Conservation (phyloP, 2,113 vertebrate species). For the Sphaerodactylus townsendi region DNA sequence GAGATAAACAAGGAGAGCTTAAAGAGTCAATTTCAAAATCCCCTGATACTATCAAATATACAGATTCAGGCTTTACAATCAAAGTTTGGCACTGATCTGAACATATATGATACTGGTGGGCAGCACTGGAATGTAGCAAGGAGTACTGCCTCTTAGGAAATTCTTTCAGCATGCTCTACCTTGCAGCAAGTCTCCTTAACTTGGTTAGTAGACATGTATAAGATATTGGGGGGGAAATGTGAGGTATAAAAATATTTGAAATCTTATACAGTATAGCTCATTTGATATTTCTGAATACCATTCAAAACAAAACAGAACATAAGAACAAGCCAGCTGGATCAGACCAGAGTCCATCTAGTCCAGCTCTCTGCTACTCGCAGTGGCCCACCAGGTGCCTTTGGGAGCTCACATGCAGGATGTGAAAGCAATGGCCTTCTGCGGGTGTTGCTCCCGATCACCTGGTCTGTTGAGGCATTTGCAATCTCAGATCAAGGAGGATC, state of each 20-base stretch:
- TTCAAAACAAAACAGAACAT: no score
- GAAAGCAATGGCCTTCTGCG: no score
- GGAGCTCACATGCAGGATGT: no score
- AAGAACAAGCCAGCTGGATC: no score
- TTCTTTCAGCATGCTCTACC: background rate
- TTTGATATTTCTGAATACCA: slow-evolving; percentile 1
- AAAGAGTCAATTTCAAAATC: background rate
- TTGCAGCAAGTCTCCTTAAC: background rate
- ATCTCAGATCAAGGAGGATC: no score
- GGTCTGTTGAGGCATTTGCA: no score
- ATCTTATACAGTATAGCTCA: background rate
- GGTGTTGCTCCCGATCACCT: no score
- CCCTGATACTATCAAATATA: background rate
- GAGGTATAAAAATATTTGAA: background rate
- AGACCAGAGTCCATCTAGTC: no score
- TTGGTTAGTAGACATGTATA: background rate
- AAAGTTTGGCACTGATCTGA: background rate
- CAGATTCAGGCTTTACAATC: background rate
- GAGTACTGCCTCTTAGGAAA: background rate
- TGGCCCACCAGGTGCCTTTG: no score
- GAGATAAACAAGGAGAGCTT: background rate
- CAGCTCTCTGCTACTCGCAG: no score
- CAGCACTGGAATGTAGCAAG: background rate
- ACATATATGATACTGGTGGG: background rate
- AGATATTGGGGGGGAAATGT: background rate